phyloP scores from a whole-genome alignment of 2,797 vertebrate species.

The Cheirogaleus major region DNA sequence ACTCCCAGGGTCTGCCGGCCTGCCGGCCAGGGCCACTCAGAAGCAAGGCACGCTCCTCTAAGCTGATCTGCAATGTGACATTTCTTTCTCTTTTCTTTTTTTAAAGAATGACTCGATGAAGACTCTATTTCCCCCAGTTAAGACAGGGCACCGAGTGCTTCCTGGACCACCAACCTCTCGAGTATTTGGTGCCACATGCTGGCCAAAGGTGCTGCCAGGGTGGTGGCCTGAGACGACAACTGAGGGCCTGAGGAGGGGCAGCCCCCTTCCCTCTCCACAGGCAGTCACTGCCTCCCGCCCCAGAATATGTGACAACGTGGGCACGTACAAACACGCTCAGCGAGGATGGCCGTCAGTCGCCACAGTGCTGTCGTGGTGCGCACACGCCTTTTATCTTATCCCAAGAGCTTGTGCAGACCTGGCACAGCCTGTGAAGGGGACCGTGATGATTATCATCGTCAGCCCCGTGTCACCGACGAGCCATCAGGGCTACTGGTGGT shows the following conservation, averaged over 20 bases:
- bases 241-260: background rate
- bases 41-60: slow-evolving; percentile 64
- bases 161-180: background rate
- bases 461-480: background rate
- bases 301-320: background rate
- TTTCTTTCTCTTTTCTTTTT: background rate
- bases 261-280: background rate
- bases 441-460: accelerated
- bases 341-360: background rate
- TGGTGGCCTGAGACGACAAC: background rate
- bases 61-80: background rate
- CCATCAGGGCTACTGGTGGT: background rate
- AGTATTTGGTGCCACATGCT: background rate
- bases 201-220: background rate
- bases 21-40: slow-evolving; percentile 71
- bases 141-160: background rate
- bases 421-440: background rate
- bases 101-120: background rate
- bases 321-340: background rate
- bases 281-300: background rate
- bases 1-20: slow-evolving; percentile 66
- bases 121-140: background rate
- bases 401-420: background rate
- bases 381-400: background rate
- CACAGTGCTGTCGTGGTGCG: background rate